Base-by-base conservation (phyloP, 2,797 vertebrate species). In the Lacerta viridis region DNA sequence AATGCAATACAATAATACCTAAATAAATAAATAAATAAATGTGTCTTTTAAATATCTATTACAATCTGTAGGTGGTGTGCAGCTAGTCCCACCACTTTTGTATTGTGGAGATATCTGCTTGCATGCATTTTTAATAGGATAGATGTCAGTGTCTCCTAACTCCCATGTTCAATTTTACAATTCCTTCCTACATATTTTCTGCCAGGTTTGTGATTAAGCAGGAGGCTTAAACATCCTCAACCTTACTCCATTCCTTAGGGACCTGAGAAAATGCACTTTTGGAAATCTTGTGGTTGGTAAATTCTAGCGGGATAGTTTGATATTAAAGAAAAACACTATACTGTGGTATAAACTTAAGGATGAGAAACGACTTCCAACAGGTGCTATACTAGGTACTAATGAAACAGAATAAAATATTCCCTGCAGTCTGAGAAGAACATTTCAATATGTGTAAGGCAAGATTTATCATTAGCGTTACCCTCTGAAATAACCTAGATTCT, bases 401-500 rank as follows among this genome's bases (percentile, higher is more conserved):
- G 8, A 64, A 75, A n/a, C 15, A 77, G 66, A 85, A 75, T 64
- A 43, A 27, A 33, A 33, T n/a, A 18, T 25, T 85, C 17, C 59
- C 29, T 66, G 59, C 6, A 43, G 77, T 78, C 27, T 33, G 50
- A 74, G 55, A 64, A 46, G 18, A 82, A 66, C 39, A 83, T 66
- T 50, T 79, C 50, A 79, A 68, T 86, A 78, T 17, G 39, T 9
- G 36, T 50, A 50, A 23, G 36, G 18, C 29, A 20, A 33, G 66
- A 2, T 33, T 29, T 83, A 25, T 41, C 33, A 36, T 36, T 68
- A 87, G 25, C 5, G 69, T 39, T 55, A 41, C 59, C 25, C 43
- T 71, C 81, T 71, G 33, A 84, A 77, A 78, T 68, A 71, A 59
- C 59, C 66, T 76, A 43, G 46, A 33, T 71, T 50, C n/a, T 77